Percentiles rank a stretch among this genome's conserved stretches.
These are phyloP conservation scores for Mnemiopsis leidyi DNA, from an alignment of 37 sponge, comb jelly and placozoan genomes.

Conservation along the genomic window DNA sequence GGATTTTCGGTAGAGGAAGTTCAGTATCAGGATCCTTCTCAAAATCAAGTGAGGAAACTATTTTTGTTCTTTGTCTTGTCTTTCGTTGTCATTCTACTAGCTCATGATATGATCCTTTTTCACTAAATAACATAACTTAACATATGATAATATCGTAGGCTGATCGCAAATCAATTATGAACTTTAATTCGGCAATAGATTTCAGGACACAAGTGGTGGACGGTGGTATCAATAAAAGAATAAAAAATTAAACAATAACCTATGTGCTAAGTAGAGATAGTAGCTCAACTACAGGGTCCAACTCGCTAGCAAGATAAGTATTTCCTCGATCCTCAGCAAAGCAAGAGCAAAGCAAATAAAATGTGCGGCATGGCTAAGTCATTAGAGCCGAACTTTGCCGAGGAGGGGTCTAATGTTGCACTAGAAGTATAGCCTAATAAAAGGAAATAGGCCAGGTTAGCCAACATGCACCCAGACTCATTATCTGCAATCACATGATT, in stretches of 20 bases:
- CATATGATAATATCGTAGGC: too few species aligned
- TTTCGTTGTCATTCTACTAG: not conserved
- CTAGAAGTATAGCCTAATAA: not conserved
- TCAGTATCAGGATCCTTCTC: not conserved
- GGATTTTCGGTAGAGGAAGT: not conserved
- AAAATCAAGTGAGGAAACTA: conserved; percentile 11
- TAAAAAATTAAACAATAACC: too few species aligned
- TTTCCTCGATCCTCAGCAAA: not conserved
- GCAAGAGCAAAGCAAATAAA: not conserved
- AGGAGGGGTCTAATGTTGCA: not conserved
- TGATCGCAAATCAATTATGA: too few species aligned
- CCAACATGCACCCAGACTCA: not conserved
- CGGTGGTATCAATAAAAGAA: too few species aligned
- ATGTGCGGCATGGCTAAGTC: not conserved
- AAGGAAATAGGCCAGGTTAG: not conserved
- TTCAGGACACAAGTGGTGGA: too few species aligned
- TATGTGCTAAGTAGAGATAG: too few species aligned
- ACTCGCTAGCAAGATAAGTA: not conserved
- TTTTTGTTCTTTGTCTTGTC: not conserved
- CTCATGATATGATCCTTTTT: too few species aligned
- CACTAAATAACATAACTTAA: too few species aligned
- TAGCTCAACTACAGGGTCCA: too few species aligned
- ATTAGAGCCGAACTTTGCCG: not conserved
- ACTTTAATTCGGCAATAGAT: too few species aligned
- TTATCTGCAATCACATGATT: not conserved